phyloP scores from a whole-genome alignment of 2,113 vertebrate genomes.

The Bos javanicus region DNA sequence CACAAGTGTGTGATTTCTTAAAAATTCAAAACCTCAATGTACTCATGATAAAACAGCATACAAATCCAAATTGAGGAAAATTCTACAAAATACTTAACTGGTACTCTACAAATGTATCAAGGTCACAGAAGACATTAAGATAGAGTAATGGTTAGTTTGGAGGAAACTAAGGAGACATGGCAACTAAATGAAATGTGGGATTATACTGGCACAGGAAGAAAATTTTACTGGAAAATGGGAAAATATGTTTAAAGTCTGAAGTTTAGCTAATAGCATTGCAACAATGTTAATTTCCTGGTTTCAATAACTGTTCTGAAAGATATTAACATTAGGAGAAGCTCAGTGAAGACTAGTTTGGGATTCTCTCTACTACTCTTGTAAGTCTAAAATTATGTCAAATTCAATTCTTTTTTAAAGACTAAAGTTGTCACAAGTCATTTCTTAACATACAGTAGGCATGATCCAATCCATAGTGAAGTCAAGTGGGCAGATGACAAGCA shows the following conservation, averaged over 20 bases:
- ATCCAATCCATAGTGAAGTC: not conserved
- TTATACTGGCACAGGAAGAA: not conserved
- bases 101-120: not conserved
- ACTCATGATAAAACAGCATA: not conserved
- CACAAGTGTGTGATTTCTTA: not conserved
- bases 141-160: not conserved
- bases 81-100: not conserved
- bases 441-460: not conserved
- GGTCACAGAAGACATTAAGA: not conserved
- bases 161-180: not conserved
- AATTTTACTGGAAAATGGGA: not conserved
- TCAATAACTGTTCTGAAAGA: not conserved
- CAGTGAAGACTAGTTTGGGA: not conserved
- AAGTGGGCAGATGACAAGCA: not conserved
- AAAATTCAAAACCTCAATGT: not conserved
- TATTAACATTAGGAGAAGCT: not conserved
- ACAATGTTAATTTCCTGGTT: not conserved
- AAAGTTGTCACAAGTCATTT: not conserved
- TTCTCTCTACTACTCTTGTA: not conserved
- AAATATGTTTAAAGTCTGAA: not conserved
- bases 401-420: slow-evolving; percentile 42
- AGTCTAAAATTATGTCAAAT: slow-evolving; percentile 33
- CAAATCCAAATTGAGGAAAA: not conserved
- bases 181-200: not conserved
- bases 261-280: not conserved